phyloP scores from a whole-genome alignment of 2,113 vertebrate species.

The Empidonax alnorum region DNA sequence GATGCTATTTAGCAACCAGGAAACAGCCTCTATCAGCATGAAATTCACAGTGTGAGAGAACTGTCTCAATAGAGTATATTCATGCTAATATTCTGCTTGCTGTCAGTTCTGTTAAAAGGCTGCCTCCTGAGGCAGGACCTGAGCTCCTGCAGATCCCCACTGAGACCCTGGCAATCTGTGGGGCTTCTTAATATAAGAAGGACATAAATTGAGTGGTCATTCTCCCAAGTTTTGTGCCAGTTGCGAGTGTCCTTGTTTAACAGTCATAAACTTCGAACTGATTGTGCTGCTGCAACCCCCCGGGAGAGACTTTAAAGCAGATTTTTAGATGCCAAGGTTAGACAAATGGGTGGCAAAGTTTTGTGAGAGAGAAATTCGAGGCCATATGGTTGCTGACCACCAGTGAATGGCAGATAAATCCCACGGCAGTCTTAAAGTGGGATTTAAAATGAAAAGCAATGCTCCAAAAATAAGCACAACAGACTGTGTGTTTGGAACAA shows the following conservation, averaged over 20 bases:
- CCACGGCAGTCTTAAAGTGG: conserved; percentile 29
- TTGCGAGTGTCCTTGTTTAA: background rate
- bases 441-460: conserved; percentile 63
- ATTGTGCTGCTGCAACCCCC: background rate
- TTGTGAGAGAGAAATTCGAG: conserved; percentile 15
- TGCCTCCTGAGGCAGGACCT: conserved; percentile 41
- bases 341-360: conserved; percentile 27
- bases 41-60: conserved; percentile 58
- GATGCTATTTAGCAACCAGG: conserved; percentile 53
- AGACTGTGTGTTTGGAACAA: conserved; percentile 58
- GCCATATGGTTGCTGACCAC: conserved; percentile 54
- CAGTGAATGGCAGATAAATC: conserved; percentile 36
- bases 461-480: conserved; percentile 64
- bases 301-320: conserved; percentile 14
- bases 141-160: background rate
- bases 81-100: conserved; percentile 55
- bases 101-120: conserved; percentile 42
- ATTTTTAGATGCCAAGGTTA: conserved; percentile 3
- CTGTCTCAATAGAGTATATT: conserved; percentile 33
- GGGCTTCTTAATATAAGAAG: background rate
- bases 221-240: background rate
- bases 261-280: background rate
- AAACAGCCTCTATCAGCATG: conserved; percentile 55
- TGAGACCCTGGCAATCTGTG: background rate
- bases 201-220: background rate